Evolutionary conservation across 2,113 vertebrate species (phyloP).

Genomic region (Perca fluviatilis): DNA sequence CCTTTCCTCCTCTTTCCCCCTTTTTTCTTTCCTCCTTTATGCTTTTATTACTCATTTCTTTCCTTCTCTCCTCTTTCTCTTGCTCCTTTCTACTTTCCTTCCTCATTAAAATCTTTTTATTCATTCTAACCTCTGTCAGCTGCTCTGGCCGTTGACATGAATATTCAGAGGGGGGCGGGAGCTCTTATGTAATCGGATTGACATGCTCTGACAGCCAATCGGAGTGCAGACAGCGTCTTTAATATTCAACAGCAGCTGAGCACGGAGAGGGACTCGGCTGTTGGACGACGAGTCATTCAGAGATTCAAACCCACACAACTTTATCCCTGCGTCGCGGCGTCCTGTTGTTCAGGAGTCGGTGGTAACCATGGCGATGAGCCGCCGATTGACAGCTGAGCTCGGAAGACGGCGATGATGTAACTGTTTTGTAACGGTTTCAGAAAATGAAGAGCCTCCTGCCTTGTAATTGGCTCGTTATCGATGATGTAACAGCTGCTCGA

Average conservation of each 20-base stretch:
- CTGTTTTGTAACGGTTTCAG: neutral
- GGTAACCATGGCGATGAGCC: neutral
- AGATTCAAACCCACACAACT: neutral
- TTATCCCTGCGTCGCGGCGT: neutral
- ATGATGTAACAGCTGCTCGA: conserved; percentile 14
- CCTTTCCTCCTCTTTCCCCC: neutral
- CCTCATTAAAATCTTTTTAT: too few species aligned
- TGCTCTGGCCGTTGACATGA: conserved; percentile 34
- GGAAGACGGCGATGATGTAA: conserved; percentile 10
- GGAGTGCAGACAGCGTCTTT: neutral
- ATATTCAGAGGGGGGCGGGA: conserved; percentile 21
- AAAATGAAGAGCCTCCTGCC: neutral
- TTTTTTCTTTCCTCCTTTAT: too few species aligned
- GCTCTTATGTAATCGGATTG: conserved; percentile 28
- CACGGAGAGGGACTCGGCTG: conserved; percentile 10
- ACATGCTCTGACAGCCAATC: conserved; percentile 14
- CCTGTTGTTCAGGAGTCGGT: neutral
- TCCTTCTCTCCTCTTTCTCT: too few species aligned
- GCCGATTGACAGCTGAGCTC: neutral
- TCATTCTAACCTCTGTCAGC: neutral
- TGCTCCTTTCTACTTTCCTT: too few species aligned
- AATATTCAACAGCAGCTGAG: conserved; percentile 40
- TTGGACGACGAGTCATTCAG: too few species aligned
- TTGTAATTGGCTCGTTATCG: conserved; percentile 12
- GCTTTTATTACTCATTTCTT: too few species aligned